Evolutionary conservation across 2,888 invertebrate genomes (phyloP), one percentile per base, ranked within the genome.

Genomic region (Agrochola lychnidis): DNA sequence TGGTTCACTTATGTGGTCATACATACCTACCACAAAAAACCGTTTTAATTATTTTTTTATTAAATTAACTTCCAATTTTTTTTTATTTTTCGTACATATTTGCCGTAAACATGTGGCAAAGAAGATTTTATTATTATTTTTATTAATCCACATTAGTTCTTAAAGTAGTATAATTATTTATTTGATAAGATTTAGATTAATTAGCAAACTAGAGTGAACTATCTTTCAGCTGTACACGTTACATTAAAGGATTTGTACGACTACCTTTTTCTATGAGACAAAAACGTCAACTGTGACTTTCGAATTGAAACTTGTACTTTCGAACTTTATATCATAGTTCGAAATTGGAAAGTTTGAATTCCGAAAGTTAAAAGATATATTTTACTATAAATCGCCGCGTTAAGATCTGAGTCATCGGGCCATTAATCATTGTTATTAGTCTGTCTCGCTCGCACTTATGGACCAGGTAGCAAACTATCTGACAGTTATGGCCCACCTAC

Each of bases 171-270:
- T 73, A 63, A 79, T 57, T 53, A 63, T 36, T 70, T 70, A 80
- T 53, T 57, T n/a, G 1, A 59, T 82, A 70, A 84, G 70, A 4
- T 19, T 42, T 73, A 81, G 84, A 42, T 25, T 72, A 72, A 69
- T 57, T 61, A 73, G 70, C 30, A 42, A 62, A 59, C 14, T 74
- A 73, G 79, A 87, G 83, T 87, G 87, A 89, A 90, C 89, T 79
- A 73, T 86, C 86, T 85, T 71, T 22, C 62, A 70, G 85, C 78
- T 79, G 85, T 81, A 69, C 25, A 30, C 14, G 48, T 51, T 56
- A 48, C 9, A 53, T 25, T 12, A 63, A 51, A 40, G 64, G 63
- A 75, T 45, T 62, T 69, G 59, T 70, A 68, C 0, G 14, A 6
- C 40, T 68, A 57, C 67, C 6, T 4, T 40, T 25, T 81, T 85